Conservation (phyloP, 2,113 vertebrate species). For the Oncorhynchus gorbuscha region DNA sequence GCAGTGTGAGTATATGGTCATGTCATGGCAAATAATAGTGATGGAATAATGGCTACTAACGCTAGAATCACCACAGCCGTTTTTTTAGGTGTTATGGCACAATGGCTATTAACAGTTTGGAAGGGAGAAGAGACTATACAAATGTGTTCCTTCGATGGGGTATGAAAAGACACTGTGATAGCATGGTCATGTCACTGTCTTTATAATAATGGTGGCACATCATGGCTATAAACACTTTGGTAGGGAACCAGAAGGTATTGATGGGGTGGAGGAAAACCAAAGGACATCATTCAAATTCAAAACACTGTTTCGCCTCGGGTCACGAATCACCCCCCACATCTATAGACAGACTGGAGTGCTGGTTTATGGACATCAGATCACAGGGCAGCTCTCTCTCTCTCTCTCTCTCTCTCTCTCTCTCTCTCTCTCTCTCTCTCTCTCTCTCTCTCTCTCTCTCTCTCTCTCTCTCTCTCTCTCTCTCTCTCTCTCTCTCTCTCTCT, state of each 20-base stretch:
- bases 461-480: too few relatives aligned
- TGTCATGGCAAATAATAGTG: neutral
- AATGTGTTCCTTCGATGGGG: too few relatives aligned
- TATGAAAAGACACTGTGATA: too few relatives aligned
- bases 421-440: too few relatives aligned
- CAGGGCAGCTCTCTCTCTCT: too few relatives aligned
- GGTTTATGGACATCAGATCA: neutral
- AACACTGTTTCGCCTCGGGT: neutral
- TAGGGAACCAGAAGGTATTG: neutral
- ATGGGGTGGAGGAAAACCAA: neutral
- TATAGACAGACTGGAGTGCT: neutral
- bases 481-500: too few relatives aligned
- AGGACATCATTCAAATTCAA: neutral
- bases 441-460: too few relatives aligned
- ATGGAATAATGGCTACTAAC: neutral
- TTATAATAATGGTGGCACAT: too few relatives aligned
- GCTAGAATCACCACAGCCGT: too few relatives aligned
- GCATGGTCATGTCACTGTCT: too few relatives aligned
- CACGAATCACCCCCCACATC: neutral
- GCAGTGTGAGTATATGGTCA: neutral
- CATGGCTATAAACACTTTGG: neutral
- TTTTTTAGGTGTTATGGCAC: too few relatives aligned
- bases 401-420: too few relatives aligned
- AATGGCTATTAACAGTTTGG: neutral
- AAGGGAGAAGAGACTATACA: neutral